A percentile compares a stretch with the other conserved stretches of the same genome.
phyloP scores from a whole-genome alignment of 2,113 vertebrate genomes.

The Leucopsar rothschildi region DNA sequence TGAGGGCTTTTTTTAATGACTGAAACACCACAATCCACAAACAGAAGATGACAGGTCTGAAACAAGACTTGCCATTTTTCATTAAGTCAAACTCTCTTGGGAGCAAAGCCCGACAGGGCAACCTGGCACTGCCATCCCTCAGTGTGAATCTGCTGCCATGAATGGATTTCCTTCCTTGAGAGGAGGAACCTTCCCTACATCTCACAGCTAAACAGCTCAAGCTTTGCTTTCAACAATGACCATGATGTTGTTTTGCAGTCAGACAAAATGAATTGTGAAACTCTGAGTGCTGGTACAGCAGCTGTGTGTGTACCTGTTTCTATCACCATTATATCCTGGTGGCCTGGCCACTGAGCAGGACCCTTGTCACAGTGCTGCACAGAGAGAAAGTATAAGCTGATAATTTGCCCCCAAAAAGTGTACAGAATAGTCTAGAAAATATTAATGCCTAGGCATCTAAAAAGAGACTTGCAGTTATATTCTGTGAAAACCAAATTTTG shows the following conservation, averaged over 20 bases:
- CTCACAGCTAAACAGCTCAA: background rate
- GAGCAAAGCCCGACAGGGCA: background rate
- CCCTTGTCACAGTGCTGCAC: background rate
- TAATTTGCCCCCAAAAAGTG: background rate
- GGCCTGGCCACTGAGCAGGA: background rate
- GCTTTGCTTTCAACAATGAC: background rate
- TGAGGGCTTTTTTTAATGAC: background rate
- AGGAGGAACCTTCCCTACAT: background rate
- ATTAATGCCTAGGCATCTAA: background rate
- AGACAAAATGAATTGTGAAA: background rate
- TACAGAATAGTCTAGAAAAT: background rate
- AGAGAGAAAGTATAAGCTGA: background rate
- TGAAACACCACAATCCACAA: background rate
- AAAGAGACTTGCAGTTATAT: background rate
- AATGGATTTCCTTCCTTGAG: background rate
- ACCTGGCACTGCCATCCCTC: accelerated
- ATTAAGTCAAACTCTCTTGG: background rate
- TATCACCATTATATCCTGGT: background rate
- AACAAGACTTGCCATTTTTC: background rate
- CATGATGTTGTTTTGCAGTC: background rate
- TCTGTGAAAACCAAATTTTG: background rate
- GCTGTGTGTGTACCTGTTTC: background rate
- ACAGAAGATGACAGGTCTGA: background rate
- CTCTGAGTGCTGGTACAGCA: background rate
- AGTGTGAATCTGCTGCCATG: background rate